Evolutionary conservation across 37 sponge, comb jelly and placozoan genomes (phyloP).

Genomic region (Ephydatia muelleri): DNA sequence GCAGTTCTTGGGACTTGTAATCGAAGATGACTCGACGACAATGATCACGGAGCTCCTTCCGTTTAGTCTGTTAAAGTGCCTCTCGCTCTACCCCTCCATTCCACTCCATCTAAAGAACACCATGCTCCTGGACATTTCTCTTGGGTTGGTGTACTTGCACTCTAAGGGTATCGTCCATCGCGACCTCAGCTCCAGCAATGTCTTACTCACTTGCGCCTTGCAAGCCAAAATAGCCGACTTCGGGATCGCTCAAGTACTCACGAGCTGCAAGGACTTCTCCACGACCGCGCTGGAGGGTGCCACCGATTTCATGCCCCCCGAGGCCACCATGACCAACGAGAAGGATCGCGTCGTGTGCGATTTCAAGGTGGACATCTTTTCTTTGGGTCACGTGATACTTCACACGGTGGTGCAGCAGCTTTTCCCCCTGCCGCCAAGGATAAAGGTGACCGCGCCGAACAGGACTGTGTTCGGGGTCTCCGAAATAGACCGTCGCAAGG

Average conservation of each 20-base stretch:
- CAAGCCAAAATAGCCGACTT: conserved; percentile 49
- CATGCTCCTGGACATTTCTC: conserved; percentile 30
- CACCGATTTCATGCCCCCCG: not conserved
- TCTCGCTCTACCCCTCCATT: conserved; percentile 12
- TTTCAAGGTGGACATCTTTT: not conserved
- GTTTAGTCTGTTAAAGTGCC: conserved; percentile 24
- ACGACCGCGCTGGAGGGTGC: not conserved
- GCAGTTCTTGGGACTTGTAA: conserved; percentile 39
- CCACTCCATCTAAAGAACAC: conserved; percentile 17
- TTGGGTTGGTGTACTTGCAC: conserved; percentile 37
- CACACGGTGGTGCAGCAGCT: not conserved
- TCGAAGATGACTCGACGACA: conserved; percentile 7
- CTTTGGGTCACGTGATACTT: not conserved
- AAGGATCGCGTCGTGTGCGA: not conserved
- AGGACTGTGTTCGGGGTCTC: not conserved
- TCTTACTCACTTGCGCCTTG: conserved; percentile 37
- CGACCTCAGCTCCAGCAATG: conserved; percentile 20
- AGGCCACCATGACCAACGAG: not conserved
- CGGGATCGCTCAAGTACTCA: not conserved
- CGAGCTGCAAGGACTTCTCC: not conserved
- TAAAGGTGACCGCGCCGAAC: not conserved
- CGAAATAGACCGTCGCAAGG: not conserved
- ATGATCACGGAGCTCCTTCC: conserved; percentile 32
- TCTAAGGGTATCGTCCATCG: conserved; percentile 26
- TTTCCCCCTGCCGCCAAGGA: not conserved